A percentile compares a stretch with the other conserved stretches of the same genome.
These are phyloP conservation scores for Plutomurus gul DNA, from an alignment of 1,140 invertebrate genomes.

Conservation along the genomic window DNA sequence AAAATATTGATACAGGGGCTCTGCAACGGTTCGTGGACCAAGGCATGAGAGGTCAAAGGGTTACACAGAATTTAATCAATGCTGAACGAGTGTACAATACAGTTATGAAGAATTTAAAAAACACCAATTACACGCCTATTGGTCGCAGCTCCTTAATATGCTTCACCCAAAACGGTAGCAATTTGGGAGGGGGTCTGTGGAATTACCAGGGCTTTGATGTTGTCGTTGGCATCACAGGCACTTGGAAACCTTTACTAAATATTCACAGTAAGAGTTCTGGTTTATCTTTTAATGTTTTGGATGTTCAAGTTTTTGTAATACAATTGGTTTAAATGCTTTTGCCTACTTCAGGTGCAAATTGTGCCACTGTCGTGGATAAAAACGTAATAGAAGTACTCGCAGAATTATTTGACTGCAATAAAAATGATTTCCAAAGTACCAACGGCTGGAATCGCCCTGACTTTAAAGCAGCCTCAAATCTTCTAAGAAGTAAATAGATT, in stretches of 20 bases:
- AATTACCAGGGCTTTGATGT: constrained; percentile 23
- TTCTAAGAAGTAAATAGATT: constrained; percentile 8
- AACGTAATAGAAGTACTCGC: background rate
- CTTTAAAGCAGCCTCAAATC: background rate
- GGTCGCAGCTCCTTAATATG: background rate
- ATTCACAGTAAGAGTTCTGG: constrained; percentile 10
- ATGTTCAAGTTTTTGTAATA: background rate
- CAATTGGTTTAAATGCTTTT: background rate
- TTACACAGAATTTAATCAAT: background rate
- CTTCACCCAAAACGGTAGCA: background rate
- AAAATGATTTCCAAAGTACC: background rate
- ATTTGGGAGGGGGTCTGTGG: background rate
- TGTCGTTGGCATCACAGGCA: background rate
- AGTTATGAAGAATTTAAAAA: background rate
- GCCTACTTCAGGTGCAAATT: background rate
- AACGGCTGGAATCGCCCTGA: background rate
- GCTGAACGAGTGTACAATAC: constrained; percentile 18
- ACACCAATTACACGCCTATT: background rate
- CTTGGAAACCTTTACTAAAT: constrained; percentile 22
- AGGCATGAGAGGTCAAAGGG: background rate
- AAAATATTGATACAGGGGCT: background rate
- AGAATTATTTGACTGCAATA: background rate
- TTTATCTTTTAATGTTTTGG: background rate
- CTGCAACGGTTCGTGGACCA: background rate
- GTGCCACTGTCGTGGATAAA: background rate